Conservation (phyloP, 2,797 vertebrate species). For the Spizella passerina region DNA sequence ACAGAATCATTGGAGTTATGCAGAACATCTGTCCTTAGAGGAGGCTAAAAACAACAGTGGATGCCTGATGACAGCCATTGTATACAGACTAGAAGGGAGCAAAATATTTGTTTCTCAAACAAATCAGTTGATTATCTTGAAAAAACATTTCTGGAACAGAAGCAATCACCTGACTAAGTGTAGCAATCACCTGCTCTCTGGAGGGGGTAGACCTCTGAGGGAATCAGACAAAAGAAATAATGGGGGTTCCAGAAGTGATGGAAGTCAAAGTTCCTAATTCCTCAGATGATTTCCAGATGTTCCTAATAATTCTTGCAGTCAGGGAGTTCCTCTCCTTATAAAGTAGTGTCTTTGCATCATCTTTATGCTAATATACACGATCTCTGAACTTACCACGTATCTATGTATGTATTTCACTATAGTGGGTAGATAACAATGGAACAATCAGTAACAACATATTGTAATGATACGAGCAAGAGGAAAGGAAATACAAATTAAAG, state of each 20-base stretch:
- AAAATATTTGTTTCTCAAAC: neutral
- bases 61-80: neutral
- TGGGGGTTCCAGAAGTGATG: neutral
- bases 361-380: neutral
- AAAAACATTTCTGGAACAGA: neutral
- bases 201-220: accelerated
- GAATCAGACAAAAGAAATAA: neutral
- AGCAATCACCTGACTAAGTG: neutral
- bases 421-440: neutral
- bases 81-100: neutral
- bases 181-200: neutral
- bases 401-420: neutral
- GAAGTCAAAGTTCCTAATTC: neutral
- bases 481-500: neutral
- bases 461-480: neutral
- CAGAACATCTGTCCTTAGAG: neutral
- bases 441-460: neutral
- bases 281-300: neutral
- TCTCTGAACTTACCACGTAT: neutral
- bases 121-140: neutral
- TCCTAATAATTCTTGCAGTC: neutral
- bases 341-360: neutral
- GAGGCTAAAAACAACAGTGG: neutral
- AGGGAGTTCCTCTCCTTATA: neutral
- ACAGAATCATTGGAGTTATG: neutral